Percentiles rank a stretch among this genome's conserved stretches.
phyloP scores from a whole-genome alignment of 2,888 invertebrate species.

The Acrocera orbiculus region DNA sequence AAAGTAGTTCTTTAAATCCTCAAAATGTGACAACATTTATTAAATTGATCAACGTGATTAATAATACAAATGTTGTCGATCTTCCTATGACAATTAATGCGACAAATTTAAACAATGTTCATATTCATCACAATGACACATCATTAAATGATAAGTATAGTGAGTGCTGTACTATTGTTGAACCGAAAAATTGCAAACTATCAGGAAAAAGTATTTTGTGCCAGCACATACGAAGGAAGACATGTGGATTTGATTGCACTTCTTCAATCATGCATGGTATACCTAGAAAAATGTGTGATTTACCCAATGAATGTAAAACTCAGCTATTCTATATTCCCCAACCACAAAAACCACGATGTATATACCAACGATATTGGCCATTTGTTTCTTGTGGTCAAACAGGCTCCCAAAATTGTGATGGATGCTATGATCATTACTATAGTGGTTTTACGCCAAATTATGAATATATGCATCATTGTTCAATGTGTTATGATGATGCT shows the following conservation, averaged over 20 bases:
- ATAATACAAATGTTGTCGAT: slow-evolving; percentile 11
- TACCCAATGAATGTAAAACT: slow-evolving; percentile 4
- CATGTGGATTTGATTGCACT: slow-evolving; percentile 23
- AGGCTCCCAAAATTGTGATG: slow-evolving; percentile 8
- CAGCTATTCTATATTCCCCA: slow-evolving; percentile 11
- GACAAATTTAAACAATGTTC: slow-evolving; percentile 20
- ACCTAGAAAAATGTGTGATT: slow-evolving; percentile 2
- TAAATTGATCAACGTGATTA: slow-evolving; percentile 10
- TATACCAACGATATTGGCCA: slow-evolving; percentile 11
- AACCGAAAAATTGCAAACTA: slow-evolving; percentile 12
- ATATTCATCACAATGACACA: slow-evolving; percentile 21
- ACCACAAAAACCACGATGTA: slow-evolving; percentile 9
- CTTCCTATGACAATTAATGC: slow-evolving; percentile 11
- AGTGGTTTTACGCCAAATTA: slow-evolving; percentile 8
- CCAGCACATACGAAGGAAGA: slow-evolving; percentile 17
- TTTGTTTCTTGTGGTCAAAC: slow-evolving; percentile 11
- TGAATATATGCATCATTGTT: slow-evolving; percentile 6
- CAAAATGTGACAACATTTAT: slow-evolving; percentile 12
- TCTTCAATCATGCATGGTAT: slow-evolving; percentile 21
- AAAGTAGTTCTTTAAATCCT: no score
- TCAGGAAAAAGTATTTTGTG: slow-evolving; percentile 14
- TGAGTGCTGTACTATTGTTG: slow-evolving; percentile 23
- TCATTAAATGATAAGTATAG: slow-evolving; percentile 21
- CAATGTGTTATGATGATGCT: slow-evolving; percentile 11
- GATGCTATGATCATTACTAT: slow-evolving; percentile 13